phyloP scores from a whole-genome alignment of 2,888 invertebrate genomes.

The Himalopsyche anomala region DNA sequence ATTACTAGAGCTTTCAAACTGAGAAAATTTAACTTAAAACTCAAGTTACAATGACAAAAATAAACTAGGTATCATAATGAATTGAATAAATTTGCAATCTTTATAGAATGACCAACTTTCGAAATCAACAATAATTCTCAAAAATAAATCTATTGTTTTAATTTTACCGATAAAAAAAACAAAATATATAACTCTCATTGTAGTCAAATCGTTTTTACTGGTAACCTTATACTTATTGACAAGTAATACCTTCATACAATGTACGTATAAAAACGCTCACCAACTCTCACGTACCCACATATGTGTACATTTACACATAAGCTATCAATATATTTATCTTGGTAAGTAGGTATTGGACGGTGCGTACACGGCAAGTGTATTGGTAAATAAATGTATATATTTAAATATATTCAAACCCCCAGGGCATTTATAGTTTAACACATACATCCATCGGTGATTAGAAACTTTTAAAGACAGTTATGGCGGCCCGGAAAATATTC shows the following conservation, averaged over 20 bases:
- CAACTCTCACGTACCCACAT: conserved; percentile 41
- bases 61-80: too few species aligned
- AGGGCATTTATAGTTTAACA: conserved; percentile 62
- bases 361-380: conserved; percentile 51
- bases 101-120: too few species aligned
- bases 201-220: background rate
- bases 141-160: too few species aligned
- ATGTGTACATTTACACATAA: conserved; percentile 37
- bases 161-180: too few species aligned
- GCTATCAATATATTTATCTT: conserved; percentile 58
- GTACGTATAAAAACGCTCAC: conserved; percentile 44
- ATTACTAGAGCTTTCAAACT: too few species aligned
- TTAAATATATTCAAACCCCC: conserved; percentile 58
- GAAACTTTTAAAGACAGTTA: conserved; percentile 63
- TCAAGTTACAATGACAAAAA: too few species aligned
- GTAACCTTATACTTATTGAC: conserved; percentile 21
- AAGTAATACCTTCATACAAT: conserved; percentile 44
- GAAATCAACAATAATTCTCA: too few species aligned
- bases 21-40: too few species aligned
- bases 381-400: conserved; percentile 52
- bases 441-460: conserved; percentile 58
- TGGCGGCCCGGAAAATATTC: conserved; percentile 56
- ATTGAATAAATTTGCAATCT: too few species aligned
- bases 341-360: conserved; percentile 46
- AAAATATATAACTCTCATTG: too few species aligned